Percentiles rank a stretch among this genome's conserved stretches.
Conservation (phyloP, 1,140 invertebrate species). For the Chironomus striatipennis region DNA sequence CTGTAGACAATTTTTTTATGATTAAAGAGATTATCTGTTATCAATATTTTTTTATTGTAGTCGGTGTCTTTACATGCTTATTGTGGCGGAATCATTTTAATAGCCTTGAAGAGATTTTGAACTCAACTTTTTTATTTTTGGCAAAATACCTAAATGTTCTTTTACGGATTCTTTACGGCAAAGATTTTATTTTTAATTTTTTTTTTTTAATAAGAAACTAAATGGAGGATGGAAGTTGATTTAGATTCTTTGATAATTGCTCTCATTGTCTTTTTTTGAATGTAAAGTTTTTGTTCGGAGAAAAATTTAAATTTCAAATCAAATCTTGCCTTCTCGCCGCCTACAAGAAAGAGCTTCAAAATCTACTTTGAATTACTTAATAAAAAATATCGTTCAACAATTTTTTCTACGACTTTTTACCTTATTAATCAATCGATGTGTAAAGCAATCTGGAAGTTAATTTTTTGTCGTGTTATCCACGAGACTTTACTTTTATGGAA, state of each 20-base stretch:
- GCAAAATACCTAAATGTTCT: not conserved
- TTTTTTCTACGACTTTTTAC: not conserved
- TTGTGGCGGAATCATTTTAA: not conserved
- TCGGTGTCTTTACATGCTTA: not conserved
- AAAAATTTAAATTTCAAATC: slow-evolving; percentile 10
- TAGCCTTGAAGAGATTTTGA: slow-evolving; percentile 2
- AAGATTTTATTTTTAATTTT: not conserved
- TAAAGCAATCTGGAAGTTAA: not conserved
- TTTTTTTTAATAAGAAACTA: too few species aligned
- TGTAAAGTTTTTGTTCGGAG: not conserved
- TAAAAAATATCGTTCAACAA: not conserved
- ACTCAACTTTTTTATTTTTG: not conserved
- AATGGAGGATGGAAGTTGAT: too few species aligned
- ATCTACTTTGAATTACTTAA: not conserved
- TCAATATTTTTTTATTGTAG: not conserved
- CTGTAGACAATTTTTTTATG: not conserved
- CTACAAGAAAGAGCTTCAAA: not conserved
- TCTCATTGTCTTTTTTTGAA: not conserved
- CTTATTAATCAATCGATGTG: not conserved
- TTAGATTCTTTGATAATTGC: not conserved
- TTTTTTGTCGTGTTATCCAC: not conserved
- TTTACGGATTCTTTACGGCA: not conserved
- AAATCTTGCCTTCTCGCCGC: not conserved
- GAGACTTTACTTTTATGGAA: not conserved
- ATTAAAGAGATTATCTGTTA: not conserved